Evolutionary conservation across 1,140 invertebrate species (phyloP).

Genomic region (Drosophila sucinea): DNA sequence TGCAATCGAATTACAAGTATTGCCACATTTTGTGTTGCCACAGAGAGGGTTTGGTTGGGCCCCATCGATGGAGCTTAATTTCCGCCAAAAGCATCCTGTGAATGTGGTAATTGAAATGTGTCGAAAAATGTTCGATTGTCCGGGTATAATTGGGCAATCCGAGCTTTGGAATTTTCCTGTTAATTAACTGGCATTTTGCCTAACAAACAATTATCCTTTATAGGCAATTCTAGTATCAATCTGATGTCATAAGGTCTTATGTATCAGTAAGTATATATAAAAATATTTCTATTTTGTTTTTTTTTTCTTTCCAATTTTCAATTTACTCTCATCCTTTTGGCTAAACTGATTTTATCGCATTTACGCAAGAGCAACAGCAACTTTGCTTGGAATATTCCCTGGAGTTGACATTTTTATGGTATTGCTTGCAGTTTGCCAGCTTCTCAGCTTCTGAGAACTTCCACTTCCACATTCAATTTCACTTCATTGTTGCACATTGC

Average conservation of each 20-base stretch:
- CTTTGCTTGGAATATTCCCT: constrained; percentile 30
- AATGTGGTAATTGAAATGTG: constrained; percentile 14
- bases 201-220: neutral
- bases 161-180: constrained; percentile 13
- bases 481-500: constrained; percentile 72
- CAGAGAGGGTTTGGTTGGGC: neutral
- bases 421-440: constrained; percentile 42
- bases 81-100: constrained; percentile 5
- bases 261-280: neutral
- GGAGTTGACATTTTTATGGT: constrained; percentile 52
- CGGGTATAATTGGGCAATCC: constrained; percentile 12
- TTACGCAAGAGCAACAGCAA: constrained; percentile 47
- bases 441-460: constrained; percentile 16
- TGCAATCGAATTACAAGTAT: constrained; percentile 18
- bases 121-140: constrained; percentile 12
- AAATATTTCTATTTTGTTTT: neutral
- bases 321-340: neutral
- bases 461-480: constrained; percentile 38
- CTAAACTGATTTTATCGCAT: constrained; percentile 68
- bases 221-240: neutral
- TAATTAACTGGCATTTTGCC: constrained; percentile 31
- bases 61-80: neutral
- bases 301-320: constrained; percentile 65
- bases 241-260: neutral
- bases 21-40: constrained; percentile 9